Evolutionary conservation across 2,888 invertebrate species (phyloP).

Genomic region (Agrilus biguttatus): DNA sequence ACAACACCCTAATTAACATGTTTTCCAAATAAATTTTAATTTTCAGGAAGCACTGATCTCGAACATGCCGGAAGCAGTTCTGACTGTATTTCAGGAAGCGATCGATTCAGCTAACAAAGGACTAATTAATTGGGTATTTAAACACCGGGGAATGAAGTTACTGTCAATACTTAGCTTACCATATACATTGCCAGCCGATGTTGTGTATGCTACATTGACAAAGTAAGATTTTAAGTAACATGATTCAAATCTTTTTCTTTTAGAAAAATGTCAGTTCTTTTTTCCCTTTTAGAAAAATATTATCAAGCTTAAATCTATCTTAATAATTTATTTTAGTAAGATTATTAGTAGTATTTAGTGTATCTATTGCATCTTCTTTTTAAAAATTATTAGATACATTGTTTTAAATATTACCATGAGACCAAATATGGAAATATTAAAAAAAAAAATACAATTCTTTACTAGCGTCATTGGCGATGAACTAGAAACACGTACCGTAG

Average conservation of each 20-base stretch:
- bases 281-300: not conserved
- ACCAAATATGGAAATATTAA: not conserved
- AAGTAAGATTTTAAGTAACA: conserved; percentile 47
- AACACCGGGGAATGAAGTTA: conserved; percentile 66
- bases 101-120: conserved; percentile 88
- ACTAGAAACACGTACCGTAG: conserved; percentile 27
- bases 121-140: conserved; percentile 79
- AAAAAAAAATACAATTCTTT: conserved; percentile 10
- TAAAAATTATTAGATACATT: not conserved
- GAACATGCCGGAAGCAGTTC: conserved; percentile 78
- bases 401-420: too few relatives aligned
- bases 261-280: not conserved
- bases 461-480: conserved; percentile 29
- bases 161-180: conserved; percentile 71
- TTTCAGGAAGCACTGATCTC: conserved; percentile 72
- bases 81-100: conserved; percentile 83
- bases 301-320: not conserved
- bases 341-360: too few relatives aligned
- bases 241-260: conserved; percentile 15
- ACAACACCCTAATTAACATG: too few relatives aligned
- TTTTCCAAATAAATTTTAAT: not conserved
- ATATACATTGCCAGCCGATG: conserved; percentile 76
- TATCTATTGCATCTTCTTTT: not conserved
- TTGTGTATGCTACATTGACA: conserved; percentile 71
- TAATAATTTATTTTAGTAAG: too few relatives aligned